Conservation (phyloP, 2,888 invertebrate species). For the Drosophila mettleri region DNA sequence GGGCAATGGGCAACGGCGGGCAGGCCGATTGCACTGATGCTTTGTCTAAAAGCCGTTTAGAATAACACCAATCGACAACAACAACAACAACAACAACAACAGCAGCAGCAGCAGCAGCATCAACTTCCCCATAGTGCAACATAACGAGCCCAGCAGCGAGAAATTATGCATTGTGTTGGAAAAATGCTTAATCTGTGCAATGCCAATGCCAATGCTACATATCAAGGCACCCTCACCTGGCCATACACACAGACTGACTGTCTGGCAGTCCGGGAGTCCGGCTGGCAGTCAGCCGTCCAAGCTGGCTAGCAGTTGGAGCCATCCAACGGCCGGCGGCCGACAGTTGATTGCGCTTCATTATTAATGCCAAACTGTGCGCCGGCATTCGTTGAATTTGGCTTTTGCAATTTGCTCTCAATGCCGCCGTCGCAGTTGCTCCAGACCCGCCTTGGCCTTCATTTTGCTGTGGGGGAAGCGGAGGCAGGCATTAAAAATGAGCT, state of each 20-base stretch:
- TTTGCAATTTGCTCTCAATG: constrained; percentile 83
- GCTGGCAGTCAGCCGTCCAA: constrained; percentile 5
- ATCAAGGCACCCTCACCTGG: constrained; percentile 60
- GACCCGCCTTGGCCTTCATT: constrained; percentile 42
- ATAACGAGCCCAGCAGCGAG: constrained; percentile 72
- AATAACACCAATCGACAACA: constrained; percentile 65
- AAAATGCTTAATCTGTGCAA: constrained; percentile 69
- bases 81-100: constrained; percentile 19
- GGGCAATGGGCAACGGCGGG: constrained; percentile 40
- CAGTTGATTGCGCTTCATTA: constrained; percentile 83
- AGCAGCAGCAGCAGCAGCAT: constrained; percentile 19
- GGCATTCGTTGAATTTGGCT: constrained; percentile 83
- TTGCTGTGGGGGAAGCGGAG: constrained; percentile 16
- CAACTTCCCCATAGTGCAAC: constrained; percentile 28
- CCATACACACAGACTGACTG: constrained; percentile 15
- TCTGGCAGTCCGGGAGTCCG: neutral
- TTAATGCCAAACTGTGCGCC: constrained; percentile 82
- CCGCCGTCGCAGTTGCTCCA: constrained; percentile 40
- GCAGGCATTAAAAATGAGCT: constrained; percentile 80
- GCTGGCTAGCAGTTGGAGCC: constrained; percentile 45
- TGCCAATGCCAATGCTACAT: constrained; percentile 51
- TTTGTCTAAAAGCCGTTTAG: constrained; percentile 82
- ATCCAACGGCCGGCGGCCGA: constrained; percentile 62
- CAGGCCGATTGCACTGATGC: constrained; percentile 41
- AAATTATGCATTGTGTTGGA: constrained; percentile 75